Conservation (phyloP, 2,888 invertebrate species). For the Zelleria hepariella region DNA sequence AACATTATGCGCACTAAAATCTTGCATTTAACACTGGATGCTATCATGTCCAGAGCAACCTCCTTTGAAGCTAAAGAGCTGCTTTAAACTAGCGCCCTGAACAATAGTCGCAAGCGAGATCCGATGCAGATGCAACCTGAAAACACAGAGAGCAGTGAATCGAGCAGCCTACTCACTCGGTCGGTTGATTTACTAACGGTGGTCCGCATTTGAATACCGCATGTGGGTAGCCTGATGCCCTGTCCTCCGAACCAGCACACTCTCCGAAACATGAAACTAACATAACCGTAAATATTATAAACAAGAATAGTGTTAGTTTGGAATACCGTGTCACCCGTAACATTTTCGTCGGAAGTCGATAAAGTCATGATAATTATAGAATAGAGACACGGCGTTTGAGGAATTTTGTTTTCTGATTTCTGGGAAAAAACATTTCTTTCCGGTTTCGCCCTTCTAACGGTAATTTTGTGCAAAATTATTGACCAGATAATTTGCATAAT, state of each 20-base stretch:
- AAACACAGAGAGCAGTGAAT: background rate
- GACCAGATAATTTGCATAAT: too few species aligned
- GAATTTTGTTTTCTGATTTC: background rate
- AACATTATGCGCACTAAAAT: too few species aligned
- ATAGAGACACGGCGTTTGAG: background rate
- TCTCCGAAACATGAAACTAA: slow-evolving; percentile 1
- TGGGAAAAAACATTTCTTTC: background rate
- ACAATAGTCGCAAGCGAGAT: background rate
- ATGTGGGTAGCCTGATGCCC: slow-evolving; percentile 38
- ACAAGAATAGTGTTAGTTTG: slow-evolving; percentile 1
- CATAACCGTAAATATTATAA: slow-evolving; percentile 3
- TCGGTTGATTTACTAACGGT: slow-evolving; percentile 5
- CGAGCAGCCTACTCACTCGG: slow-evolving; percentile 1
- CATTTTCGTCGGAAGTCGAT: background rate
- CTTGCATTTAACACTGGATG: background rate
- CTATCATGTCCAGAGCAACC: background rate
- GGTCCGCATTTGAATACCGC: slow-evolving; percentile 43
- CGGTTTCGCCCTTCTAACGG: background rate
- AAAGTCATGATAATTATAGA: background rate
- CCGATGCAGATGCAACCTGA: background rate
- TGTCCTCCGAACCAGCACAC: background rate
- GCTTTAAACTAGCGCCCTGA: background rate
- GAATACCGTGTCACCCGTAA: background rate
- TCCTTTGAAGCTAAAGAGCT: background rate
- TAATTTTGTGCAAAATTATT: too few species aligned